These are phyloP conservation scores for Zeuzera pyrina DNA, from an alignment of 2,888 invertebrate genomes.

Conservation along the genomic window DNA sequence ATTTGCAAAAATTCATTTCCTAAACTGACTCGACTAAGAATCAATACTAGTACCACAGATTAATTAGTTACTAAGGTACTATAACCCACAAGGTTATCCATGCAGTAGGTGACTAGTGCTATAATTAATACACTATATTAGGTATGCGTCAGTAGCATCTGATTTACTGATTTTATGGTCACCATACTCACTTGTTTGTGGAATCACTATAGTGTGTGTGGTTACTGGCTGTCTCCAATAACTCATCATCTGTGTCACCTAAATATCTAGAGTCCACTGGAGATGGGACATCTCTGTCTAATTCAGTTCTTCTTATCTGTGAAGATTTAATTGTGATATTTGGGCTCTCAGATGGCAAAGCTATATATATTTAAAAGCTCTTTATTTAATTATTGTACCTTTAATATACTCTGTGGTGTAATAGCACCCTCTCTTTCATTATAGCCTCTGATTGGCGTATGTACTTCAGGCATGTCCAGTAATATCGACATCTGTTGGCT, in stretches of 20 bases:
- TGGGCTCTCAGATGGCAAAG: too few relatives aligned
- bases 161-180: neutral
- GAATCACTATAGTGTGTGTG: constrained; percentile 59
- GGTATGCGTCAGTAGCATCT: too few relatives aligned
- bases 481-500: constrained; percentile 44
- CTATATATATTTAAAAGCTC: too few relatives aligned
- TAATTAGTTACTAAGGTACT: too few relatives aligned
- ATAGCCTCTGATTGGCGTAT: constrained; percentile 27
- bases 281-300: too few relatives aligned
- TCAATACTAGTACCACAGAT: too few relatives aligned
- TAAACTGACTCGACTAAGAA: too few relatives aligned
- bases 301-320: constrained; percentile 21
- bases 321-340: too few relatives aligned
- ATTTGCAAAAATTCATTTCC: too few relatives aligned
- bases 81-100: too few relatives aligned
- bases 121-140: too few relatives aligned
- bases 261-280: constrained; percentile 48
- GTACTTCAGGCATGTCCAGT: constrained; percentile 73
- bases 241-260: constrained; percentile 52
- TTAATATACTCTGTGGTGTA: constrained; percentile 79
- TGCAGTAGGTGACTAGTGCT: too few relatives aligned
- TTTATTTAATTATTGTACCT: constrained; percentile 40
- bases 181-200: constrained; percentile 44
- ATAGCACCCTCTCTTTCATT: constrained; percentile 34
- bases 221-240: constrained; percentile 53